Base-by-base conservation (phyloP, 1,140 invertebrate species). In the Zaprionus kolodkinae region DNA sequence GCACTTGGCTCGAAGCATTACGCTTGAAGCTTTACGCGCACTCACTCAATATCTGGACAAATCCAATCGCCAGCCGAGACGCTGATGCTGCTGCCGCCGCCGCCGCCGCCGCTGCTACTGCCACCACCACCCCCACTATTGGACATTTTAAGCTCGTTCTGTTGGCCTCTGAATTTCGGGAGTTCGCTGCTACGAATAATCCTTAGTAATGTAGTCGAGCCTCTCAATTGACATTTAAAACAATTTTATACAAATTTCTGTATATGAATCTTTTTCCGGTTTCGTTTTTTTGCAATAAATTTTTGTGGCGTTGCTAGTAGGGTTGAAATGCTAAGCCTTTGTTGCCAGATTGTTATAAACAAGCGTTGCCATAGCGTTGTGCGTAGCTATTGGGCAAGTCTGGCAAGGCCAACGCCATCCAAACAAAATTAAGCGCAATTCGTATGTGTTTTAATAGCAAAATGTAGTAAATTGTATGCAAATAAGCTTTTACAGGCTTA, bases 61-160 rank as follows among this genome's bases (percentile, higher is more conserved):
- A 93, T 93, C 94, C 94, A 95, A 80, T 95, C 94, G 60, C 94
- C 94, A 59, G 93, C 93, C 55, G 81, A 91, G 43, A 75, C 75
- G 64, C 79, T 80, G 63, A 76, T 50, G 59, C 69, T 64, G 35
- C 61, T 75, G 50, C 79, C 68, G 21, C 63, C 72, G 21, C 45
- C 9, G 45, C 60, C 62, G 50, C 79, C 68, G 21, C 63, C 72
- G 21, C 45, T 3, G 45, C 60, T 45, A 30, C 27, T 30, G 45
- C 30, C 62, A 38, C 66, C 66, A 57, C 62, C 81, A 38, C 69
- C 79, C 52, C 79, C 81, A 10, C 78, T 54, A 48, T 38, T 85
- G 59, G 85, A 89, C 85, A 88, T 88, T 57, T 15, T 55, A 71
- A 63, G 73, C 67, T 54, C 36, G 60, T 38, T 66, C 40, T 40